Percentiles rank a stretch among this genome's conserved stretches.
phyloP scores from a whole-genome alignment of 2,888 invertebrate genomes.

The Gonocerus acuteangulatus region DNA sequence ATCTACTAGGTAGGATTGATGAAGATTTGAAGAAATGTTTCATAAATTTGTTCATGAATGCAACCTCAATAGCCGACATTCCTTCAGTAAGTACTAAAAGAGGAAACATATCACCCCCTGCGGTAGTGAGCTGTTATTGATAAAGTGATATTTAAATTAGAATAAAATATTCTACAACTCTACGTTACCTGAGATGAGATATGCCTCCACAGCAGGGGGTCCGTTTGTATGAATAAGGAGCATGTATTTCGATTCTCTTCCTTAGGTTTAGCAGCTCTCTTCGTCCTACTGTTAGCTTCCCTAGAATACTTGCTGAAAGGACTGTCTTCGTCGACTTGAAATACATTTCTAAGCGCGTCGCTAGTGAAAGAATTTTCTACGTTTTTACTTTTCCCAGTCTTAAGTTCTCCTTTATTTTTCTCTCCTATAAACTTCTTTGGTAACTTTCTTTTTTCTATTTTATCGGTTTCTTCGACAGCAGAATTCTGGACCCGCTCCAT shows the following conservation, averaged over 20 bases:
- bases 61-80: no score
- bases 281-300: slow-evolving; percentile 56
- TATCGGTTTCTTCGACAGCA: slow-evolving; percentile 41
- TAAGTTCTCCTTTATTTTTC: slow-evolving; percentile 5
- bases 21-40: no score
- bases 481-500: slow-evolving; percentile 72
- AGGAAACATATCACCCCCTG: no score
- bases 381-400: slow-evolving; percentile 12
- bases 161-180: neutral
- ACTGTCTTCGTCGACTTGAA: slow-evolving; percentile 43
- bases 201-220: slow-evolving; percentile 94
- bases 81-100: no score
- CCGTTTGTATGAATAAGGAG: slow-evolving; percentile 94
- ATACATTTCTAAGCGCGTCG: slow-evolving; percentile 16
- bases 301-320: slow-evolving; percentile 68
- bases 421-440: slow-evolving; percentile 30
- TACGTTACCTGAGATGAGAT: slow-evolving; percentile 71
- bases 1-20: no score
- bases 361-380: slow-evolving; percentile 16
- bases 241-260: slow-evolving; percentile 81
- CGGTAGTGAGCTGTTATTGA: no score
- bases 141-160: neutral
- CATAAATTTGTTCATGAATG: no score
- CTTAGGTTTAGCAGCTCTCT: slow-evolving; percentile 52
- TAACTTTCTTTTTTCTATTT: slow-evolving; percentile 31